A percentile compares a stretch with the other conserved stretches of the same genome.
phyloP scores from a whole-genome alignment of 35 echinoderm and acorn worm species.

The Heliocidaris erythrogramma region DNA sequence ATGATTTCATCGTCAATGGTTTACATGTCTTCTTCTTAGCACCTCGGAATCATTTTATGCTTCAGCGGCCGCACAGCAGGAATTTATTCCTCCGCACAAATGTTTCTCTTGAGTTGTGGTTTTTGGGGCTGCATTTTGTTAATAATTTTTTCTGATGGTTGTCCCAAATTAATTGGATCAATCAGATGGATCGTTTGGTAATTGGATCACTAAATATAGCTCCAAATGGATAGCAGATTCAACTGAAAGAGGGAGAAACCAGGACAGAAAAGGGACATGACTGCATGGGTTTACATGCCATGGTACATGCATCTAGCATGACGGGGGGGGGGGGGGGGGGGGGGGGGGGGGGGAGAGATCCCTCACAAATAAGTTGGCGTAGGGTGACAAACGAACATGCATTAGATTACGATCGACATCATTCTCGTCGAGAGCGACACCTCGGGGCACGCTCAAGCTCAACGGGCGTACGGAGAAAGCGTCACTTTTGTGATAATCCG shows the following conservation, averaged over 20 bases:
- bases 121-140: background rate
- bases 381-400: slow-evolving; percentile 15
- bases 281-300: background rate
- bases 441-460: background rate
- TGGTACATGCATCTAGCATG: background rate
- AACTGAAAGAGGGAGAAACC: background rate
- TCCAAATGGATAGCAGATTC: background rate
- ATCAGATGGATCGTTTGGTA: background rate
- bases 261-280: background rate
- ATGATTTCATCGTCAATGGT: background rate
- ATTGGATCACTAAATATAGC: background rate
- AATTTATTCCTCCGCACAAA: background rate
- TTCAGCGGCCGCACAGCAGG: background rate
- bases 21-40: background rate
- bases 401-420: slow-evolving; percentile 17
- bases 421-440: background rate
- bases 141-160: background rate
- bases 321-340: no score
- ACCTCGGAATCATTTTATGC: background rate
- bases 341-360: no score
- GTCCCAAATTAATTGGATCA: background rate
- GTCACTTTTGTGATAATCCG: slow-evolving; percentile 16
- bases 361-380: background rate
- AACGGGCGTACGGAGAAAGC: slow-evolving; percentile 6
- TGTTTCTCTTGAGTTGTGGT: background rate